Evolutionary conservation across 53 echinoderm and acorn worm genomes (phyloP).

Genomic region (Holothuria leucospilota): DNA sequence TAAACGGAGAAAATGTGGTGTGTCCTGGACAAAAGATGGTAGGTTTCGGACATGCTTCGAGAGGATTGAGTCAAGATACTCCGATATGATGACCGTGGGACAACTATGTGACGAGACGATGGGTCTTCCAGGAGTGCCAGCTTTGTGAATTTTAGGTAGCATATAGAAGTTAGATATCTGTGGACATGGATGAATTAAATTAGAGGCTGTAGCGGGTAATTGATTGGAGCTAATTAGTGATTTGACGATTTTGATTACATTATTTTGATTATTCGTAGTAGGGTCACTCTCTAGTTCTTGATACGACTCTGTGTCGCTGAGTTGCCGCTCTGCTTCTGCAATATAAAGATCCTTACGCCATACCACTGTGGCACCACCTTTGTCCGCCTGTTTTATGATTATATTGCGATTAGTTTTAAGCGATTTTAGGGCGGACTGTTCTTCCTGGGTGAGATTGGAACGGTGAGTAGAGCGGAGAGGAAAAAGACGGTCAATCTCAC

Average conservation of each 20-base stretch:
- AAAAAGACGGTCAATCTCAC: not conserved
- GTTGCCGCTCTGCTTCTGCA: constrained; percentile 15
- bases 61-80: constrained; percentile 32
- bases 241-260: no score
- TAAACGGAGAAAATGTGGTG: constrained; percentile 37
- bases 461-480: not conserved
- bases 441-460: not conserved
- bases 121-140: constrained; percentile 15
- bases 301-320: not conserved
- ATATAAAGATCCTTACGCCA: constrained; percentile 47
- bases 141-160: constrained; percentile 49
- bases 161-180: constrained; percentile 40
- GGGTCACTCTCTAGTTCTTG: constrained; percentile 8
- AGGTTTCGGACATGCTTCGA: not conserved
- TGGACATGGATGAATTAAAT: not conserved
- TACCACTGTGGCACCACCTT: constrained; percentile 45
- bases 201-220: not conserved
- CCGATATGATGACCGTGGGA: constrained; percentile 47
- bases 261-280: not conserved
- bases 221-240: no score
- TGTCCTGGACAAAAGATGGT: constrained; percentile 48
- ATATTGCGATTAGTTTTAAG: constrained; percentile 11
- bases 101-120: constrained; percentile 52
- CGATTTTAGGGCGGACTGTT: not conserved
- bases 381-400: no score